These are phyloP conservation scores for Microctenopoma lineatum DNA, from an alignment of 2,797 vertebrate species.

Conservation along the genomic window DNA sequence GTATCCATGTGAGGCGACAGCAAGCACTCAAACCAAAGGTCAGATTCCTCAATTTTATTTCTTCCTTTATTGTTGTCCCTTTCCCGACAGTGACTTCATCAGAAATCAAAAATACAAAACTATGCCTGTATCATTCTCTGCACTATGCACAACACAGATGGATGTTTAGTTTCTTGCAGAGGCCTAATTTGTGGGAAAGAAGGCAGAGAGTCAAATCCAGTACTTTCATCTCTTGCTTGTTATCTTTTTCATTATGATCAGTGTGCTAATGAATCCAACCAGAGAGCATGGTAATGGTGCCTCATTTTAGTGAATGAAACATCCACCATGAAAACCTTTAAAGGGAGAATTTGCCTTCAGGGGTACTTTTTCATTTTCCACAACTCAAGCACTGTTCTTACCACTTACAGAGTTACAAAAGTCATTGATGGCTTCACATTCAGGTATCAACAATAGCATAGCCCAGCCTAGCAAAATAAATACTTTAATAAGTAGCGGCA, in stretches of 20 bases:
- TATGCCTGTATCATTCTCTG: constrained; percentile 30
- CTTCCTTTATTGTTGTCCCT: constrained; percentile 24
- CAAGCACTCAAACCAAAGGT: constrained; percentile 72
- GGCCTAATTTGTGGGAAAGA: constrained; percentile 54
- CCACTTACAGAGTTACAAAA: not conserved
- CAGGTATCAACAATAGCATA: not conserved
- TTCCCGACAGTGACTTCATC: constrained; percentile 8
- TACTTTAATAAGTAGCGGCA: not conserved
- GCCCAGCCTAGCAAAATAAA: not conserved
- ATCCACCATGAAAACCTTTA: constrained; percentile 47
- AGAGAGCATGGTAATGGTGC: constrained; percentile 55
- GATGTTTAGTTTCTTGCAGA: constrained; percentile 50
- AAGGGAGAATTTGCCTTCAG: constrained; percentile 66
- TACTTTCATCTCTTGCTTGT: constrained; percentile 68
- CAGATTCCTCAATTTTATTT: constrained; percentile 56
- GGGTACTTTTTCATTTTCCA: constrained; percentile 34
- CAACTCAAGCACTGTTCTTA: constrained; percentile 4
- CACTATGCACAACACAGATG: constrained; percentile 36
- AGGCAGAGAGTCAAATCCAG: constrained; percentile 46
- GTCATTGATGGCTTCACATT: not conserved
- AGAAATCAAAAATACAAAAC: constrained; percentile 27
- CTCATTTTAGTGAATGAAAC: constrained; percentile 52
- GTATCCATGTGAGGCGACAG: constrained; percentile 64
- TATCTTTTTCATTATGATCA: constrained; percentile 68
- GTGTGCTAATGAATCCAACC: constrained; percentile 63